Base-by-base conservation (phyloP, 2,888 invertebrate species). In the Tetragonisca angustula region DNA sequence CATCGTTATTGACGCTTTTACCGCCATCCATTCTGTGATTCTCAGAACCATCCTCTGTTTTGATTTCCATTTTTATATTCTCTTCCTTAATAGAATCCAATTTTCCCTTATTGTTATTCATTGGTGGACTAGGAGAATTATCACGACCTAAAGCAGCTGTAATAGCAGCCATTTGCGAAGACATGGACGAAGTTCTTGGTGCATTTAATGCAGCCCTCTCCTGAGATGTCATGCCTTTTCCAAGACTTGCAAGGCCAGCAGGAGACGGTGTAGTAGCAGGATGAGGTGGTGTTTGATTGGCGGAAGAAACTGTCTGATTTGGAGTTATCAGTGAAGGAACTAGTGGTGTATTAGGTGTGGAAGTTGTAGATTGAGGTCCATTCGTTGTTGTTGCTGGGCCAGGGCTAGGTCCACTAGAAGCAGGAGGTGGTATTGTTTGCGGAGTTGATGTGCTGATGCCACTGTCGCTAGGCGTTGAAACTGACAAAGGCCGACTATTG, bases 151-250 rank as follows among this genome's bases (percentile, higher is more conserved):
- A 95, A 0, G 97, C 96, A 9, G 97, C 97, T 88, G 96, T 96
- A 75, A 97, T 96, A 6, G 97, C 97, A 21, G 97, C 97, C 96
- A 97, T 96, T 93, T 97, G 97, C 17, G 97, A 96, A 32, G 97
- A 96, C 93, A 96, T 95, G 27, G 96, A 95, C n/a, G 95, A 95
- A 83, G 91, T 93, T 87, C 95, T 94, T 2, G 95, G 94, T 0
- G 95, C 95, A 78, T 95, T 95, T 17, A 95, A 91, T 0, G 95
- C 95, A 0, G 95, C 95, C 78, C 96, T 93, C 86, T 96, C 95
- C 76, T 95, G 95, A 87, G 95, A 95, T 72, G 95, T 95, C 96
- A 96, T 95, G 83, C 95, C 95, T 92, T 95, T 95, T 81, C 96
- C 96, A 67, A 96, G 91, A 83, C 95, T 95, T 43, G 95, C 95